Base-by-base conservation (phyloP, 2,888 invertebrate genomes). In the Malacosoma neustria region DNA sequence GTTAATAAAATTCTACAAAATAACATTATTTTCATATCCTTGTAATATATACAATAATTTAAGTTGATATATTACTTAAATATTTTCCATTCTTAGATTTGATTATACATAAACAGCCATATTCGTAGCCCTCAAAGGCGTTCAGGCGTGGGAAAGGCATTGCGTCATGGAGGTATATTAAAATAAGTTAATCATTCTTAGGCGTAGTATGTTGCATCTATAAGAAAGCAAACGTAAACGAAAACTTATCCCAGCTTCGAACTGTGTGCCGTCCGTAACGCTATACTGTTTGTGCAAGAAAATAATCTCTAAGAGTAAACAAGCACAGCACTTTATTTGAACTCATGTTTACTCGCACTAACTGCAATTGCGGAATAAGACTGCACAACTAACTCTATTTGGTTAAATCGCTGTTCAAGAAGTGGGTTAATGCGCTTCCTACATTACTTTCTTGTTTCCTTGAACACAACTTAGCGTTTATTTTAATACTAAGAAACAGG, bases 291-390 rank as follows among this genome's bases (percentile, higher is more conserved):
- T 73, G 70, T 57, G 53, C 68, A 66, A 69, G 74, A 63, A 75
- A 75, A 76, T 79, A 77, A 79, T 80, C 76, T 76, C 61, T 68
- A 57, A 61, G 54, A 69, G 67, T 67, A 77, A 79, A 79, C 68
- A 74, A 65, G 59, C 57, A 51, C 61, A 72, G 72, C 75, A 72
- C 64, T 73, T 74, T 74, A 72, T 74, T 68, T 61, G 62, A 57
- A 66, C 56, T 56, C 51, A 57, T 45, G 54, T 58, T 59, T 58
- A 70, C 72, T 65, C 68, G 67, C 55, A 34, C 49, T 39, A 69
- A 62, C 55, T 65, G 52, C 53, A 42, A 53, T 49, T 34, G 14
- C 33, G 11, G 22, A 22, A 22, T 22, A 22, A 22, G 22, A 22
- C 22, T 22, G 22, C 22, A 22, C 22, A 22, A 22, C 22, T 22